phyloP scores from a whole-genome alignment of 2,888 invertebrate genomes.

The Mallateleia sp. region DNA sequence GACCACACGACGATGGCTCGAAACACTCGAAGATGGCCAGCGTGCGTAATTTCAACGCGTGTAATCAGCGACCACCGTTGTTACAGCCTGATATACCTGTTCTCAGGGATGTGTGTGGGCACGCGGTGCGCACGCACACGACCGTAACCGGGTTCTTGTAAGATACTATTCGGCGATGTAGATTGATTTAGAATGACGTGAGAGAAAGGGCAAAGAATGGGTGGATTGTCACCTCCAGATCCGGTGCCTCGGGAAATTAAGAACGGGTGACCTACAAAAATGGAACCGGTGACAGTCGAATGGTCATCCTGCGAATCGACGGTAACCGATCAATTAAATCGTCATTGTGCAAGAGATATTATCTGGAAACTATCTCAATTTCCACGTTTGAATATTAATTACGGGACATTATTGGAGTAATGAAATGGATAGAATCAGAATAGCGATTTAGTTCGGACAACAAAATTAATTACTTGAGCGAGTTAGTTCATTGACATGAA shows the following conservation, averaged over 20 bases:
- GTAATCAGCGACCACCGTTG: slow-evolving; percentile 80
- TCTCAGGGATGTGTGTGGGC: slow-evolving; percentile 63
- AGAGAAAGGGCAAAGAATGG: slow-evolving; percentile 58
- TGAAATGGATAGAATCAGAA: neutral
- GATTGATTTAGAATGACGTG: slow-evolving; percentile 88
- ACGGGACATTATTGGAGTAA: neutral
- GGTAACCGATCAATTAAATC: neutral
- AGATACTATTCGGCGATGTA: slow-evolving; percentile 85
- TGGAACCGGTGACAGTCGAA: neutral
- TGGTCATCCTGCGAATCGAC: neutral
- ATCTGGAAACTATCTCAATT: neutral
- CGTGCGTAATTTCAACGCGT: slow-evolving; percentile 86
- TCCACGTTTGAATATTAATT: neutral
- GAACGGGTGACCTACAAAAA: slow-evolving; percentile 43
- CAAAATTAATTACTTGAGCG: no score
- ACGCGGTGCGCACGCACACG: neutral
- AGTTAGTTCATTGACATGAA: no score
- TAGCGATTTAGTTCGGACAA: neutral
- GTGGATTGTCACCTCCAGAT: slow-evolving; percentile 55
- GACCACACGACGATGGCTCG: slow-evolving; percentile 85
- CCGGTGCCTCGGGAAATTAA: slow-evolving; percentile 34
- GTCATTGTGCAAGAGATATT: neutral
- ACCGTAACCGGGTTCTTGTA: slow-evolving; percentile 14
- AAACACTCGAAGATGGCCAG: slow-evolving; percentile 80
- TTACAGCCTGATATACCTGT: slow-evolving; percentile 78